phyloP scores from a whole-genome alignment of 1,140 invertebrate species.

The Macrosteles quadrilineatus region DNA sequence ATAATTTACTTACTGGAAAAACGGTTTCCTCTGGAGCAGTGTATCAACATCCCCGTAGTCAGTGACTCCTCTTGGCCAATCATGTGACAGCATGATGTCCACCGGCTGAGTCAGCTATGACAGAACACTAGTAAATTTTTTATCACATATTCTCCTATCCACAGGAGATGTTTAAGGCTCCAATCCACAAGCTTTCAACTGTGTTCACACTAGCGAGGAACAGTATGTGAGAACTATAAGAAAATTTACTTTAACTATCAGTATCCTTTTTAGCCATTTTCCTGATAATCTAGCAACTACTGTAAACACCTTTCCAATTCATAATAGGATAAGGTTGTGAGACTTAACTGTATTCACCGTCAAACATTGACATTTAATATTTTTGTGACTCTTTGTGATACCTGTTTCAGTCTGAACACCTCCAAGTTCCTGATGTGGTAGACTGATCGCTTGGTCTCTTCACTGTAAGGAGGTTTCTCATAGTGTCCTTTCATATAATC shows the following conservation, averaged over 20 bases:
- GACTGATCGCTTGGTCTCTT: slow-evolving; percentile 76
- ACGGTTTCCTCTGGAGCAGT: slow-evolving; percentile 82
- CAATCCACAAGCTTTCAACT: too few species aligned
- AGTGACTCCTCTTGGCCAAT: slow-evolving; percentile 92
- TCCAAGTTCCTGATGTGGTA: slow-evolving; percentile 96
- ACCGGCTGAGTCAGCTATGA: slow-evolving; percentile 69
- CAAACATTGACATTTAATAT: background rate
- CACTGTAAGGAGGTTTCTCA: slow-evolving; percentile 84
- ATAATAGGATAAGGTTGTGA: too few species aligned
- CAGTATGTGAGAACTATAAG: too few species aligned
- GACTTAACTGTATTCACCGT: too few species aligned
- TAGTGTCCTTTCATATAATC: slow-evolving; percentile 86
- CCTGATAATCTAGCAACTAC: too few species aligned
- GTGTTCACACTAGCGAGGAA: too few species aligned
- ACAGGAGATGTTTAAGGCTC: too few species aligned
- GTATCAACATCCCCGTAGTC: slow-evolving; percentile 78
- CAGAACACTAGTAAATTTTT: too few species aligned
- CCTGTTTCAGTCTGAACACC: slow-evolving; percentile 78
- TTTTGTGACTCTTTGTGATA: slow-evolving; percentile 47
- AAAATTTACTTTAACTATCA: too few species aligned
- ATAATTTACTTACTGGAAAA: slow-evolving; percentile 65
- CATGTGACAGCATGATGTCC: slow-evolving; percentile 94
- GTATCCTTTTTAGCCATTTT: too few species aligned
- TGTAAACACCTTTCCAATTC: too few species aligned
- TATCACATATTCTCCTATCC: too few species aligned